Evolutionary conservation across 2,797 vertebrate genomes (phyloP).

Genomic region (Sebastes trivittatus): DNA sequence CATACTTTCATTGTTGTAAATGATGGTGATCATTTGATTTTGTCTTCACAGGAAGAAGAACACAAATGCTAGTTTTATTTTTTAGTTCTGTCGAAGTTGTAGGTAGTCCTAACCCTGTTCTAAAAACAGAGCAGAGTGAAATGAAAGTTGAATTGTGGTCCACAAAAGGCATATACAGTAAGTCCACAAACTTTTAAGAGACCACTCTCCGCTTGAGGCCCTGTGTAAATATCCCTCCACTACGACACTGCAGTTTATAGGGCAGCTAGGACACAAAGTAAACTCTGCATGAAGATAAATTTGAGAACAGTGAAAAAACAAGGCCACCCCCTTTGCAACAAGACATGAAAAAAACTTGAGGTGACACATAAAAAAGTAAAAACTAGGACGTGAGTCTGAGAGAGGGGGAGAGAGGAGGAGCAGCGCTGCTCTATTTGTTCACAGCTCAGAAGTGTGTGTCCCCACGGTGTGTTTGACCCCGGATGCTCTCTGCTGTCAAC

Average conservation of each 20-base stretch:
- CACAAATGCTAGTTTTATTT: neutral
- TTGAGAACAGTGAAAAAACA: slow-evolving; percentile 59
- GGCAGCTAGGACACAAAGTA: slow-evolving; percentile 37
- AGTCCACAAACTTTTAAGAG: neutral
- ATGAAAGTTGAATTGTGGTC: neutral
- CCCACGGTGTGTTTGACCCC: slow-evolving; percentile 53
- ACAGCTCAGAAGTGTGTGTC: slow-evolving; percentile 41
- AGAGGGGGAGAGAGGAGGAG: slow-evolving; percentile 28
- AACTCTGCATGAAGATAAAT: slow-evolving; percentile 33
- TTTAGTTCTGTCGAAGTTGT: neutral
- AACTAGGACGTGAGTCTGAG: slow-evolving; percentile 70
- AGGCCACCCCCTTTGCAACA: slow-evolving; percentile 56
- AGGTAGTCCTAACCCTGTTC: neutral
- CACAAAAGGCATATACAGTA: neutral
- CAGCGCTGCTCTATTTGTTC: slow-evolving; percentile 57
- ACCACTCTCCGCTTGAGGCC: neutral
- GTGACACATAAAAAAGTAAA: slow-evolving; percentile 70
- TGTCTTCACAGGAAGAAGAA: neutral
- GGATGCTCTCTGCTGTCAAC: slow-evolving; percentile 45
- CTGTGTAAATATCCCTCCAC: neutral
- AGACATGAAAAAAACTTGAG: slow-evolving; percentile 67
- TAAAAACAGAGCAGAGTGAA: neutral
- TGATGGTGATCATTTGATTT: neutral
- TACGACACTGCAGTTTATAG: slow-evolving; percentile 3
- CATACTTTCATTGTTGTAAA: neutral